Evolutionary conservation across 2,113 vertebrate genomes (phyloP), one percentile per base, ranked within the genome.

Genomic region (Epinephelus moara): DNA sequence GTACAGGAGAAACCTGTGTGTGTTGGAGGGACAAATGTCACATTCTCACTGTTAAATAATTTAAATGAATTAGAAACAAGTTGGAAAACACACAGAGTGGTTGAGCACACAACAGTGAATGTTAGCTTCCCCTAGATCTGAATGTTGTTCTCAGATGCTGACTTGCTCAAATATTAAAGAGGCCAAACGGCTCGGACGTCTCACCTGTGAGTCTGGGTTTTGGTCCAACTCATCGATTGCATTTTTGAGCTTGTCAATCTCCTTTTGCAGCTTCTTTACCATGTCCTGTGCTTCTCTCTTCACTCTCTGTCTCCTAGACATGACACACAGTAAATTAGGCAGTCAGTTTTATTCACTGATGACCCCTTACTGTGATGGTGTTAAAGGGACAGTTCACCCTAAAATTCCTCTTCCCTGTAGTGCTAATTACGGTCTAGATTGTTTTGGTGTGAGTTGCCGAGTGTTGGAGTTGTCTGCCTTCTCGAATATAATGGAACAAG

Each of bases 181-280:
- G 1, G 14, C 1, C 19, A 66, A 55, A 18, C 53, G n/a, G 4
- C 9, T 21, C 2, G 15, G 21, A 72, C 21, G 1, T 53, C 72
- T 91, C 37, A 94, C 94, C 90, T 93, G 85, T 2, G 89, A 27
- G 42, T 84, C 19, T 21, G 59, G 66, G 11, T 80, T 21, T 13
- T 3, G 50, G 6, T 81, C 80, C 75, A 94, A 33, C 3, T 82
- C 73, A 1, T 63, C 17, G 0, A 90, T 85, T 21, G 12, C 49
- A 2, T 63, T 45, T 57, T 64, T 75, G 3, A 94, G 82, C n/a
- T n/a, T 14, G 4, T 25, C 57, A 0, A 94, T 85, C 69, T 94
- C 91, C 67, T 49, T 69, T 30, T 90, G 78, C 25, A 95, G 81
- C 6, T 62, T 82, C 2, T 85, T 27, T 11, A 83, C 45, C 30